Conservation (phyloP, 1,140 invertebrate species). For the Drosophila rhopaloa region DNA sequence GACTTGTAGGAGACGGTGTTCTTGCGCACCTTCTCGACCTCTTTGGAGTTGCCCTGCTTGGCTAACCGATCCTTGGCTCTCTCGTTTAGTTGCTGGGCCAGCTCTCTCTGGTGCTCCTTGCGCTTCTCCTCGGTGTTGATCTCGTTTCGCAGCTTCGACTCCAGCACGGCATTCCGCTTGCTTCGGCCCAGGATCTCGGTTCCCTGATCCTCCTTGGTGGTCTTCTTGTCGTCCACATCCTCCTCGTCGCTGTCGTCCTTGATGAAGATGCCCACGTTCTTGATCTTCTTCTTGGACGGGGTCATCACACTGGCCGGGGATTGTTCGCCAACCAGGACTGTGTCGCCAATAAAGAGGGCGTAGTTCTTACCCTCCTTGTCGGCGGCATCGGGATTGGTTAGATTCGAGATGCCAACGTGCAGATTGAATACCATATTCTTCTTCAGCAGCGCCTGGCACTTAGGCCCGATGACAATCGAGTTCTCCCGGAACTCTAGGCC, state of each 20-base stretch:
- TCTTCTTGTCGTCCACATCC: constrained; percentile 89
- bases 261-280: constrained; percentile 98
- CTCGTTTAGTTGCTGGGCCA: constrained; percentile 95
- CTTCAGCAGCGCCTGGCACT: constrained; percentile 91
- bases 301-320: constrained; percentile 94
- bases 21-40: constrained; percentile 96
- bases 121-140: constrained; percentile 98
- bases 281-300: constrained; percentile 97
- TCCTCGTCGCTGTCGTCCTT: constrained; percentile 96
- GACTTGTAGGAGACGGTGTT: constrained; percentile 98
- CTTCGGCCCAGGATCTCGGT: constrained; percentile 90
- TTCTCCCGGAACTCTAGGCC: constrained; percentile 99
- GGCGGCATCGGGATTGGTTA: constrained; percentile 92
- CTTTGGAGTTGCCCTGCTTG: constrained; percentile 93
- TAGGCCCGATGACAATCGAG: constrained; percentile 95
- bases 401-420: constrained; percentile 96
- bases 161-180: constrained; percentile 96
- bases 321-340: constrained; percentile 95
- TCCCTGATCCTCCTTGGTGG: constrained; percentile 86
- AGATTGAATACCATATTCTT: constrained; percentile 99
- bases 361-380: constrained; percentile 96
- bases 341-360: constrained; percentile 98
- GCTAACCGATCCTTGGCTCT: constrained; percentile 96
- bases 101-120: constrained; percentile 98
- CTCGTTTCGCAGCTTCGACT: constrained; percentile 97